These are phyloP conservation scores for Mnemiopsis leidyi DNA, from an alignment of 37 sponge, comb jelly and placozoan species.

Conservation along the genomic window DNA sequence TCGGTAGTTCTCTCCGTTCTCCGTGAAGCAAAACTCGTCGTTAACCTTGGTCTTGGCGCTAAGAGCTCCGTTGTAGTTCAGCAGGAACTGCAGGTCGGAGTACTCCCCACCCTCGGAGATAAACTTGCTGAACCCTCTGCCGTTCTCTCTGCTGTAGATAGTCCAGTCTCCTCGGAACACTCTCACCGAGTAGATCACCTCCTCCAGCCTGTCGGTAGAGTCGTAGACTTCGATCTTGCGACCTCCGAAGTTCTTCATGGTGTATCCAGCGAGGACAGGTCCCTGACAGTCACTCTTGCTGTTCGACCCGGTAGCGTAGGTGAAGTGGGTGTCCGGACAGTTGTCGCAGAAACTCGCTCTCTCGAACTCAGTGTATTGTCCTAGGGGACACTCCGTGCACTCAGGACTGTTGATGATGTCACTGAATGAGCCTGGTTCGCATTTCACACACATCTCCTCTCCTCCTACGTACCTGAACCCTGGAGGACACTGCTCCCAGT, in stretches of 20 bases:
- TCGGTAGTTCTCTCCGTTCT: background rate
- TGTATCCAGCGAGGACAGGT: slow-evolving; percentile 32
- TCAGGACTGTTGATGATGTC: slow-evolving; percentile 10
- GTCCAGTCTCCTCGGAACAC: background rate
- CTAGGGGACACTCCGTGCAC: background rate
- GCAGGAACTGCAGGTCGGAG: background rate
- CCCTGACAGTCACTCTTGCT: slow-evolving; percentile 27
- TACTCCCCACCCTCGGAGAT: slow-evolving; percentile 15
- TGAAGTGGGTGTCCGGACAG: slow-evolving; percentile 24
- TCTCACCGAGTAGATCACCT: background rate
- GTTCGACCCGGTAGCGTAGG: background rate
- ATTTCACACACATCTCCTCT: background rate
- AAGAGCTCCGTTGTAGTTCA: background rate
- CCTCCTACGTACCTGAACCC: slow-evolving; percentile 12
- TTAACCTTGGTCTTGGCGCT: slow-evolving; percentile 20
- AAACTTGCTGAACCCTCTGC: background rate
- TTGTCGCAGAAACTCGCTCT: slow-evolving; percentile 15
- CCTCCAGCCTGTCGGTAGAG: background rate
- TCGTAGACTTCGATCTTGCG: slow-evolving; percentile 26
- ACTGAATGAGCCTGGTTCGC: slow-evolving; percentile 4
- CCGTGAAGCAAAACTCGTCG: slow-evolving; percentile 11
- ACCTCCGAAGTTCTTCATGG: slow-evolving; percentile 44
- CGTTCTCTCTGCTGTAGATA: background rate
- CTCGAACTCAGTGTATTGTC: slow-evolving; percentile 13
- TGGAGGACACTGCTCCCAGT: slow-evolving; percentile 38